These are phyloP conservation scores for Epistrophe eligans DNA, from an alignment of 2,888 invertebrate genomes.

Conservation along the genomic window DNA sequence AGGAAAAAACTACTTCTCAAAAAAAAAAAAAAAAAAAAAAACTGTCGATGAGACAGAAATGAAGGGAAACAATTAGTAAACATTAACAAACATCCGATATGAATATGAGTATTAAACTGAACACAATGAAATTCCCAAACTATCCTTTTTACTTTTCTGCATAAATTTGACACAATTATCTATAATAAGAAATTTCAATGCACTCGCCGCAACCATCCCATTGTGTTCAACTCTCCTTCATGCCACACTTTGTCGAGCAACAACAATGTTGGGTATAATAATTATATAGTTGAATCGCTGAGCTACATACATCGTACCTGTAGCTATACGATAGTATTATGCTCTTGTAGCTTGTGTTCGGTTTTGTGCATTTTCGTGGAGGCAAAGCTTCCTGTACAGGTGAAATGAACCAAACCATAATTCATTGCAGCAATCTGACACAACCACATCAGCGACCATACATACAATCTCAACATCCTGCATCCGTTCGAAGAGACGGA, in stretches of 20 bases:
- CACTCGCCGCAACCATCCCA: not conserved
- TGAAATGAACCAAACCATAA: constrained; percentile 58
- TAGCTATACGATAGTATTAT: not conserved
- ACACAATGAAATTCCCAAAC: not conserved
- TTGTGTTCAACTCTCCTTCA: not conserved
- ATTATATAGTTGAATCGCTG: too few species aligned
- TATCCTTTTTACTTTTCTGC: not conserved
- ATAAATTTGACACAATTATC: constrained; percentile 31
- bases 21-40: not conserved
- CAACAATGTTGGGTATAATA: not conserved
- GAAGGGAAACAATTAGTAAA: not conserved
- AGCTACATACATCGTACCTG: not conserved
- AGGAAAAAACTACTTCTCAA: not conserved
- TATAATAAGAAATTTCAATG: constrained; percentile 24
- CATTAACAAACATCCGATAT: constrained; percentile 23
- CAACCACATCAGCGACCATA: constrained; percentile 59
- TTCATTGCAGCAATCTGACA: constrained; percentile 66
- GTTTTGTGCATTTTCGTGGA: constrained; percentile 40
- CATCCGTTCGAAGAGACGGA: constrained; percentile 44
- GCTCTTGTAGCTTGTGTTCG: constrained; percentile 25
- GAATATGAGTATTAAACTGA: not conserved
- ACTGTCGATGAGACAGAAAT: not conserved
- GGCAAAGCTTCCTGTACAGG: constrained; percentile 47
- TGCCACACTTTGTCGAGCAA: not conserved
- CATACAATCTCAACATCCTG: constrained; percentile 63